phyloP scores from a whole-genome alignment of 92 coral and sea anemone genomes.

The Paragorgia papillata region DNA sequence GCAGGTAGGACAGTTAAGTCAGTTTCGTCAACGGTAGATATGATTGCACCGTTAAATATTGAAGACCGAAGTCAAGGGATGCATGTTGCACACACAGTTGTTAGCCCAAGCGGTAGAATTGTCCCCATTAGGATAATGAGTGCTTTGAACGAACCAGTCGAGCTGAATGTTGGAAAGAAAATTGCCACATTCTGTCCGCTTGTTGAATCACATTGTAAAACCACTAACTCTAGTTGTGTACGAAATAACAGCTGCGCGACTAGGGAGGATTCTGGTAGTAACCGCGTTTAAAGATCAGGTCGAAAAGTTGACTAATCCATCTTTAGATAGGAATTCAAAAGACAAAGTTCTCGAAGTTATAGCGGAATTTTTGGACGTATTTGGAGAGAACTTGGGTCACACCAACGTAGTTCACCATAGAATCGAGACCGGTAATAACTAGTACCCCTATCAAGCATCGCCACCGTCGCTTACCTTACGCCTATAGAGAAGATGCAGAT shows the following conservation, averaged over 20 bases:
- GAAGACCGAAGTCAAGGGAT: conserved; percentile 15
- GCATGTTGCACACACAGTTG: conserved; percentile 48
- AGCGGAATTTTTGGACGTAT: no score
- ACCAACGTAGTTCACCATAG: no score
- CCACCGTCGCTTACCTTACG: conserved; percentile 31
- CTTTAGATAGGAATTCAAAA: no score
- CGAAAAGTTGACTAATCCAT: no score
- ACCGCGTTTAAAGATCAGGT: no score
- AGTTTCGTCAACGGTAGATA: conserved; percentile 37
- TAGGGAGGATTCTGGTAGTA: no score
- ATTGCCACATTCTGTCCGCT: conserved; percentile 29
- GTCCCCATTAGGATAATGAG: conserved; percentile 45
- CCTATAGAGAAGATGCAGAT: conserved; percentile 31
- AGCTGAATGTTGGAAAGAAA: conserved; percentile 14
- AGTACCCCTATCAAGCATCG: conserved; percentile 30
- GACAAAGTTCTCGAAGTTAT: no score
- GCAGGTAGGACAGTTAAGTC: conserved; percentile 35
- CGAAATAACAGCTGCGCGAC: no score
- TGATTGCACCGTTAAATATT: conserved; percentile 9
- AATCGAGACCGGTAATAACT: no score
- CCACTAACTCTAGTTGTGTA: no score
- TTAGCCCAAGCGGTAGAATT: conserved; percentile 37
- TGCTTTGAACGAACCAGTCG: conserved; percentile 11
- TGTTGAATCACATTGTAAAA: no score
- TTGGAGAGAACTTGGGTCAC: no score